These are phyloP conservation scores for Cacatua alba DNA, from an alignment of 2,113 vertebrate genomes.

Conservation along the genomic window DNA sequence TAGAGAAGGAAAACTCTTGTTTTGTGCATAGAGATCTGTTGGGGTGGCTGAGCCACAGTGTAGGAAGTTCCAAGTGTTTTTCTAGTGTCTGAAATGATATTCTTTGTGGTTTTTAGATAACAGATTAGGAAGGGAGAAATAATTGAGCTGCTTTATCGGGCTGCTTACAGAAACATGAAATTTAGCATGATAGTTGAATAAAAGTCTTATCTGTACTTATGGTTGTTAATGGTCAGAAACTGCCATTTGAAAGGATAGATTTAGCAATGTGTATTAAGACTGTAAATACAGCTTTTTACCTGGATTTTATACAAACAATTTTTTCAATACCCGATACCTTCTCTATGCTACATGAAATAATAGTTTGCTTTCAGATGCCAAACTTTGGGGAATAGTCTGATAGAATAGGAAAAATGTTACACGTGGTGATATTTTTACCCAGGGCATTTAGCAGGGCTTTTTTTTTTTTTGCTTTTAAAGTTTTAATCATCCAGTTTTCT, in stretches of 20 bases:
- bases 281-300: background rate
- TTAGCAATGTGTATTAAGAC: background rate
- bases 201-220: background rate
- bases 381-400: background rate
- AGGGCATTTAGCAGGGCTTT: background rate
- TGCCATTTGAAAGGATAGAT: background rate
- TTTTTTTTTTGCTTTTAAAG: background rate
- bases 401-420: background rate
- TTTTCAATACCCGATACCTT: background rate
- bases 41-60: background rate
- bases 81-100: background rate
- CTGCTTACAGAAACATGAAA: constrained; percentile 37
- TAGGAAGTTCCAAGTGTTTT: background rate
- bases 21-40: background rate
- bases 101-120: background rate
- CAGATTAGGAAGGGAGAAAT: background rate
- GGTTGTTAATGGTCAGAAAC: background rate
- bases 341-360: background rate
- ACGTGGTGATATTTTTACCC: background rate
- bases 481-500: background rate
- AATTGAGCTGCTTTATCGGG: background rate
- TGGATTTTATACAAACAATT: background rate
- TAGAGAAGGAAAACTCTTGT: background rate
- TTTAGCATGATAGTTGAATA: background rate
- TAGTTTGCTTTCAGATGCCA: background rate